Evolutionary conservation across 2,888 invertebrate genomes (phyloP).

Genomic region (Rhynchonema sp.): DNA sequence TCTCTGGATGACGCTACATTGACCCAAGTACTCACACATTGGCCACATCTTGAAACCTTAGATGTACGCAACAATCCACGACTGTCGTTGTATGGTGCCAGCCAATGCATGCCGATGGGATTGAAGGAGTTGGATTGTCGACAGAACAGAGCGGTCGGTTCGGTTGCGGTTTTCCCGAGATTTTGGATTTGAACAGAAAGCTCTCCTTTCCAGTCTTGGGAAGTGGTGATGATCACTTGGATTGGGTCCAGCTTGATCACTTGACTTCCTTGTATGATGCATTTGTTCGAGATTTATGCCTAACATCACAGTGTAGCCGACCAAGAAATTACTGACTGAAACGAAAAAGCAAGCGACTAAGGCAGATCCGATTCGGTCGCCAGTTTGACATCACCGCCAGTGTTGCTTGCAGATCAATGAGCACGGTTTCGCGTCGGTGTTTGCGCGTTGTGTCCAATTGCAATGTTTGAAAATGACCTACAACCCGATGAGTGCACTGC

Average conservation of each 20-base stretch:
- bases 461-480: not conserved
- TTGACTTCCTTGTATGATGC: too few species aligned
- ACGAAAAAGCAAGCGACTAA: too few species aligned
- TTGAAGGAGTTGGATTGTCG: not conserved
- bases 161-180: not conserved
- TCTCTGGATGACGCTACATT: constrained; percentile 1
- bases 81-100: not conserved
- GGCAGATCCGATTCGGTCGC: too few species aligned
- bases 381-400: too few species aligned
- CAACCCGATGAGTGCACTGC: not conserved
- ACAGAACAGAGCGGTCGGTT: not conserved
- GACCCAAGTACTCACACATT: not conserved
- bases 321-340: too few species aligned
- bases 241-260: too few species aligned
- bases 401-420: not conserved
- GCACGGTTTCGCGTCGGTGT: not conserved
- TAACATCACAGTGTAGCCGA: too few species aligned
- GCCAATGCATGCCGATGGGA: not conserved
- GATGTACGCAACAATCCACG: not conserved
- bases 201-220: too few species aligned
- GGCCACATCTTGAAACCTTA: not conserved
- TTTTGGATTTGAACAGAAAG: not conserved
- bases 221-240: too few species aligned
- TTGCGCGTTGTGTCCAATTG: not conserved
- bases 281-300: too few species aligned